These are phyloP conservation scores for Jordanella pulchra DNA, from an alignment of 2,797 vertebrate species.

Conservation along the genomic window DNA sequence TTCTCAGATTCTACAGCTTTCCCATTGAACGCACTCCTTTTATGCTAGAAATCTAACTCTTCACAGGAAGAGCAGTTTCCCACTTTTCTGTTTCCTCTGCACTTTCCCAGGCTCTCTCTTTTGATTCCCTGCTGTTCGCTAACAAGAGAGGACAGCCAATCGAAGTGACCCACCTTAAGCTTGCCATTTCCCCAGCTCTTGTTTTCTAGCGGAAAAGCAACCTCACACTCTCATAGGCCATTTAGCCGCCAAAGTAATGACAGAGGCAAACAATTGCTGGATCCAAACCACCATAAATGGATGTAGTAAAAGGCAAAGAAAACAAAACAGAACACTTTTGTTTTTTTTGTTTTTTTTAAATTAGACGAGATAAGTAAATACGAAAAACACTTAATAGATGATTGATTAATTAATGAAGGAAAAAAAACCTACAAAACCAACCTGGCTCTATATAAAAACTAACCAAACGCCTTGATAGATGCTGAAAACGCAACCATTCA, in stretches of 20 bases:
- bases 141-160: conserved; percentile 76
- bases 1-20: not conserved
- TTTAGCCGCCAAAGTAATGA: conserved; percentile 62
- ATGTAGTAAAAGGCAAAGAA: conserved; percentile 11
- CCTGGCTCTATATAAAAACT: not conserved
- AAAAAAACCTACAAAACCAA: not conserved
- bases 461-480: not conserved
- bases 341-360: conserved; percentile 3
- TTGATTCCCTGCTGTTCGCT: conserved; percentile 52
- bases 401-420: not conserved
- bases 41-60: conserved; percentile 11
- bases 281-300: conserved; percentile 51
- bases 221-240: conserved; percentile 43
- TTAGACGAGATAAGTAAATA: not conserved
- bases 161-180: conserved; percentile 62
- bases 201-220: conserved; percentile 60
- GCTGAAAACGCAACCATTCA: not conserved
- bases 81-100: not conserved
- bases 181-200: conserved; percentile 29
- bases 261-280: conserved; percentile 43
- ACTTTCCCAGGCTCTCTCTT: conserved; percentile 39
- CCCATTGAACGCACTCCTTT: no score
- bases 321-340: conserved; percentile 3
- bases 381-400: not conserved
- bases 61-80: not conserved